Conservation (phyloP, 2,888 invertebrate genomes). For the Plusia festucae region DNA sequence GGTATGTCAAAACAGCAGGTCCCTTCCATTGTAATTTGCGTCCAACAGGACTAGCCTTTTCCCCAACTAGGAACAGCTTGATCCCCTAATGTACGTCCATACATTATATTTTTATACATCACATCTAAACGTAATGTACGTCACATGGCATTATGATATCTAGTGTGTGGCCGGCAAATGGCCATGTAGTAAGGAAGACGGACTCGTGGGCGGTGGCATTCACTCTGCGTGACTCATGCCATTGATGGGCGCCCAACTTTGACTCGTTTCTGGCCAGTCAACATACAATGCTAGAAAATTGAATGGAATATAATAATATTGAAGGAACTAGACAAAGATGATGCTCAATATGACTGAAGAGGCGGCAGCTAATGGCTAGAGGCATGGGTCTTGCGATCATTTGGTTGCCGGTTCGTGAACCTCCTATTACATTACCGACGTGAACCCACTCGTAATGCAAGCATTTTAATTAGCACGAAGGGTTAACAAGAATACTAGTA, state of each 20-base stretch:
- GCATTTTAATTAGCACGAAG: no score
- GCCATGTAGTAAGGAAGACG: constrained; percentile 61
- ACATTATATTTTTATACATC: constrained; percentile 12
- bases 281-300: constrained; percentile 25
- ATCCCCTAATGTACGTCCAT: not conserved
- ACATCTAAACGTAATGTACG: constrained; percentile 38
- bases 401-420: no score
- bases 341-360: no score
- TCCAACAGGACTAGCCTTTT: not conserved
- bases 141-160: constrained; percentile 50
- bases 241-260: constrained; percentile 54
- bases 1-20: no score
- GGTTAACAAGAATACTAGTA: no score
- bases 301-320: constrained; percentile 16
- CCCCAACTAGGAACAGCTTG: not conserved
- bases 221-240: constrained; percentile 63
- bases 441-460: no score
- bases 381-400: no score
- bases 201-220: constrained; percentile 64
- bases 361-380: no score
- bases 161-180: constrained; percentile 56
- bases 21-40: not conserved
- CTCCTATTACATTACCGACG: no score
- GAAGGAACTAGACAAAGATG: not conserved
- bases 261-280: constrained; percentile 52